Evolutionary conservation across 2,113 vertebrate genomes (phyloP), one percentile per base, ranked within the genome.

Genomic region (Dendropsophus ebraccatus): DNA sequence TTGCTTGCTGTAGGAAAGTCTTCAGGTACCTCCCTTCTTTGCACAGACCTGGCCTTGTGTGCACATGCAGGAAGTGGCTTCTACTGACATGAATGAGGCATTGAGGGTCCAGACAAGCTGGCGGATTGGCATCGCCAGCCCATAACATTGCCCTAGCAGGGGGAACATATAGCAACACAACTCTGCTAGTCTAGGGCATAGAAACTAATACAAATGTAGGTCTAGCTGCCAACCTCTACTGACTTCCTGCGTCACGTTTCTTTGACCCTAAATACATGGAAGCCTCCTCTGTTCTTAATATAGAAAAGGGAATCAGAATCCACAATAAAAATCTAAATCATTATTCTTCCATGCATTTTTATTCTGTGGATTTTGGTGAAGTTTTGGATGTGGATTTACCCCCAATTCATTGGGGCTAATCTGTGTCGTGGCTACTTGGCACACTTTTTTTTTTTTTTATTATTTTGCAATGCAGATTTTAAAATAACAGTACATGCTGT

Each of bases 31-130:
- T 86, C 84, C 84, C 62, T 72, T 60, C 50, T 41, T 67, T 50
- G 11, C 49, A 86, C 76, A 86, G 76, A 86, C 84, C 84, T 79
- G 84, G 75, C 84, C 76, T 86, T 86, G 84, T 86, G 75, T 86
- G 76, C 21, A 25, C 17, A 4, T 5, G 37, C 76, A 86, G 84
- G 84, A 86, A 86, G 84, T 80, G 75, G 76, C 62, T 86, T 86
- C 35, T 25, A 80, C 75, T 70, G 32, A 80, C 84, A 86, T 86
- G 76, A 86, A 86, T 86, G 70, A 79, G 84, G 84, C 84, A 86
- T 86, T 86, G 84, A 86, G 56, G 62, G 32, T 9, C 75, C 62
- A 86, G 84, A 86, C 84, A 86, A 35, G 47, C 75, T 80, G 76
- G 84, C 75, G 84, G 73, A 49, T 47, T 79, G 84, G 75, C 84